Percentiles rank a stretch among this genome's conserved stretches.
phyloP scores from a whole-genome alignment of 2,888 invertebrate species.

The Cantharis rufa region DNA sequence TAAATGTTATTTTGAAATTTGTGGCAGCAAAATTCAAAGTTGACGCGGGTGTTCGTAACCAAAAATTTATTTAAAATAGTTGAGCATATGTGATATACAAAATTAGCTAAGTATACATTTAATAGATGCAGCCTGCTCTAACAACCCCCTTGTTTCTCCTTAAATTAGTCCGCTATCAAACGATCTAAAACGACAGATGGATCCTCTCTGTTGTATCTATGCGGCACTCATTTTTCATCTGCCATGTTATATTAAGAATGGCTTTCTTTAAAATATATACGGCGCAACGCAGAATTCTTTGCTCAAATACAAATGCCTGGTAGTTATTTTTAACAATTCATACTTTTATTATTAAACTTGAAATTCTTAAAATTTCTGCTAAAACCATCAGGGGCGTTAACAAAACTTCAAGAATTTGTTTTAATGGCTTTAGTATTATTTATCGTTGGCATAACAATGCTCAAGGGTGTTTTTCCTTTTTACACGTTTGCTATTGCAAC shows the following conservation, averaged over 20 bases:
- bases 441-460: not conserved
- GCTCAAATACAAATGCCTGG: slow-evolving; percentile 1
- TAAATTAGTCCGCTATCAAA: slow-evolving; percentile 41
- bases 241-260: slow-evolving; percentile 22
- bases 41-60: not conserved
- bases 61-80: slow-evolving; percentile 4
- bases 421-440: not conserved
- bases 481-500: not conserved
- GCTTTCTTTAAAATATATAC: slow-evolving; percentile 19
- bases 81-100: slow-evolving; percentile 22
- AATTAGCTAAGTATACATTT: slow-evolving; percentile 44
- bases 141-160: slow-evolving; percentile 35
- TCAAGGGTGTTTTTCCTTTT: not conserved
- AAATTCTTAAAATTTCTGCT: not conserved
- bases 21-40: not conserved
- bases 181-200: slow-evolving; percentile 22
- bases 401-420: not conserved
- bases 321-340: slow-evolving; percentile 1
- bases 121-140: slow-evolving; percentile 44
- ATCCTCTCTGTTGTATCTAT: slow-evolving; percentile 21
- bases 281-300: slow-evolving; percentile 3
- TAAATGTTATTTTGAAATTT: not conserved
- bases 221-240: slow-evolving; percentile 21
- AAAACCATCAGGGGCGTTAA: not conserved
- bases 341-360: slow-evolving; percentile 2